phyloP scores from a whole-genome alignment of 2,888 invertebrate genomes.

The Thymelicus sylvestris region DNA sequence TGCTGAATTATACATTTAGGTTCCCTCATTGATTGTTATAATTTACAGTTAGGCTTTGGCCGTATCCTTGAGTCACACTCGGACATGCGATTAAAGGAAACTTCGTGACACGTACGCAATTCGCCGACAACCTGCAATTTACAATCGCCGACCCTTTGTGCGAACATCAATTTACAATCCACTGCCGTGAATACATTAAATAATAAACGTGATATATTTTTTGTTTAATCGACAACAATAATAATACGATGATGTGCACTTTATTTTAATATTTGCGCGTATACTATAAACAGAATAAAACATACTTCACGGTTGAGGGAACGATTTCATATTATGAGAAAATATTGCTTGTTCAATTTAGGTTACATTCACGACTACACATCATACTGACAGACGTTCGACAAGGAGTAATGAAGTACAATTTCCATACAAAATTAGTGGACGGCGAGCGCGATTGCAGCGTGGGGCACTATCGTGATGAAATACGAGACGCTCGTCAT shows the following conservation, averaged over 20 bases:
- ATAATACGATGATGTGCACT: constrained; percentile 6
- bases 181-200: constrained; percentile 16
- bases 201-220: constrained; percentile 1
- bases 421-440: constrained; percentile 43
- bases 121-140: constrained; percentile 63
- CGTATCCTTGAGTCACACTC: constrained; percentile 58
- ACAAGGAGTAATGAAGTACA: constrained; percentile 42
- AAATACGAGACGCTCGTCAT: constrained; percentile 38
- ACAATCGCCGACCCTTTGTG: constrained; percentile 65
- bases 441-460: constrained; percentile 34
- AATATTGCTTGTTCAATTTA: constrained; percentile 38
- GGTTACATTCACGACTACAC: constrained; percentile 38
- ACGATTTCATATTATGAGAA: constrained; percentile 27
- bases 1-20: constrained; percentile 45
- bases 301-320: constrained; percentile 13
- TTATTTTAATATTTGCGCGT: constrained; percentile 8
- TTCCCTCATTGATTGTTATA: constrained; percentile 54
- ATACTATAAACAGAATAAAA: constrained; percentile 2
- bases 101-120: constrained; percentile 60
- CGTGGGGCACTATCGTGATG: constrained; percentile 36
- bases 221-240: constrained; percentile 5
- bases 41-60: constrained; percentile 60
- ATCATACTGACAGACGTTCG: constrained; percentile 43
- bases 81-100: constrained; percentile 60
- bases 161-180: constrained; percentile 59